Base-by-base conservation (phyloP, 1,140 invertebrate species). In the Trypoxylus dichotomus region DNA sequence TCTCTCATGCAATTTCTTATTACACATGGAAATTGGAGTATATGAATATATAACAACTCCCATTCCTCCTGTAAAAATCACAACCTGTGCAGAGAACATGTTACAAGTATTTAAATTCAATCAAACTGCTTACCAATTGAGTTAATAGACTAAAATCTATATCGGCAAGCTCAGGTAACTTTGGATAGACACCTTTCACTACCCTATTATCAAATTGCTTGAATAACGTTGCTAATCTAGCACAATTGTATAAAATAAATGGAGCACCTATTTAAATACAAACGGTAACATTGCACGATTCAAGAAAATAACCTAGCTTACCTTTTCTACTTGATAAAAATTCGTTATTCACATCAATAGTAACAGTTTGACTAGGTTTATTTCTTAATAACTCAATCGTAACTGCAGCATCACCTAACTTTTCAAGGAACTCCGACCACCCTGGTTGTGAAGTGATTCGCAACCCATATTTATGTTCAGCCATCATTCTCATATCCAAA, bases 201-300 rank as follows among this genome's bases (percentile, higher is more conserved):
- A 90, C 88, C 81, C 87, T 89, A 1, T 87, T 82, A 54, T 89
- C 84, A 83, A 91, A 93, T 77, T 89, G 90, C 75, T 88, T 86
- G 54, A 92, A 85, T 76, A 94, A 88, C 1, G 90, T 89, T 78
- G 90, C 86, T 79, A 94, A 83, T 76, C 93, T 89, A 0, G 91
- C 92, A 83, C 89, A 90, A 81, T 94, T 94, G 82, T 94, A 94
- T n/a, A 94, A 87, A 43, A 93, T 88, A 85, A 93, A 94, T 42
- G 89, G 85, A n/a, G 91, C 89, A 72, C 91, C 91, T 92, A 29
- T 75, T 24, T 29, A 79, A 21, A 29, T 15, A 78, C n/a, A 74
- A 60, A 74, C n/a, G 32, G 29, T 19, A 77, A 75, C n/a, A n/a
- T 32, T 27, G 21, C 27, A 25, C 29, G 11, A 25, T 47, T 54